These are phyloP conservation scores for Myripristis murdjan DNA, from an alignment of 2,797 vertebrate species.

Conservation along the genomic window DNA sequence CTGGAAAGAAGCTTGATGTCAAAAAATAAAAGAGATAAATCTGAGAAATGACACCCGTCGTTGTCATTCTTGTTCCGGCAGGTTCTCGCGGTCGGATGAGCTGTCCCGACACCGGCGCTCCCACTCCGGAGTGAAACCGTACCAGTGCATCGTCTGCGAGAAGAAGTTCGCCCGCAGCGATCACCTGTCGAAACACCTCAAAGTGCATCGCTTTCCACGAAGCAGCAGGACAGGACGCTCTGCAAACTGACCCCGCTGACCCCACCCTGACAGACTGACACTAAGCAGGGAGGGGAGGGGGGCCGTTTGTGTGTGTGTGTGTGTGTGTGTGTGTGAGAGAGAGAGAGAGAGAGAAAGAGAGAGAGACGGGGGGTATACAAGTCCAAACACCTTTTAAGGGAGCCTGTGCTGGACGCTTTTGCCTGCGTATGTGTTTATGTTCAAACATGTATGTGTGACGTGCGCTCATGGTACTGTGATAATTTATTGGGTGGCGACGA, in stretches of 20 bases:
- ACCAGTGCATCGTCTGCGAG: constrained; percentile 95
- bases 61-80: constrained; percentile 56
- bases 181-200: constrained; percentile 97
- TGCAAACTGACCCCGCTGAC: constrained; percentile 87
- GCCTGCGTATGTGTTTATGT: constrained; percentile 62
- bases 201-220: constrained; percentile 97
- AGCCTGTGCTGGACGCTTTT: constrained; percentile 37
- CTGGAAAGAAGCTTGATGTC: not conserved
- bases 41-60: not conserved
- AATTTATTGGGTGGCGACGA: constrained; percentile 84
- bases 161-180: constrained; percentile 98
- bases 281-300: constrained; percentile 7
- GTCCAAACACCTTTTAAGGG: constrained; percentile 66
- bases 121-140: constrained; percentile 96
- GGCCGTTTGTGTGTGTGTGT: constrained; percentile 4
- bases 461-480: constrained; percentile 85
- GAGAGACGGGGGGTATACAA: constrained; percentile 27
- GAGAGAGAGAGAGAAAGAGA: constrained; percentile 38
- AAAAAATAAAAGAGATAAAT: not conserved
- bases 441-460: constrained; percentile 65
- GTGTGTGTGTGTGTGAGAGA: constrained; percentile 41
- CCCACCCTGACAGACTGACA: constrained; percentile 64
- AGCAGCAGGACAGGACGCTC: constrained; percentile 91
- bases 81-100: constrained; percentile 96
- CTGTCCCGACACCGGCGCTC: constrained; percentile 95